A percentile compares a stretch with the other conserved stretches of the same genome.
Evolutionary conservation across 2,888 invertebrate species (phyloP).

Genomic region (Agriopis leucophaearia): DNA sequence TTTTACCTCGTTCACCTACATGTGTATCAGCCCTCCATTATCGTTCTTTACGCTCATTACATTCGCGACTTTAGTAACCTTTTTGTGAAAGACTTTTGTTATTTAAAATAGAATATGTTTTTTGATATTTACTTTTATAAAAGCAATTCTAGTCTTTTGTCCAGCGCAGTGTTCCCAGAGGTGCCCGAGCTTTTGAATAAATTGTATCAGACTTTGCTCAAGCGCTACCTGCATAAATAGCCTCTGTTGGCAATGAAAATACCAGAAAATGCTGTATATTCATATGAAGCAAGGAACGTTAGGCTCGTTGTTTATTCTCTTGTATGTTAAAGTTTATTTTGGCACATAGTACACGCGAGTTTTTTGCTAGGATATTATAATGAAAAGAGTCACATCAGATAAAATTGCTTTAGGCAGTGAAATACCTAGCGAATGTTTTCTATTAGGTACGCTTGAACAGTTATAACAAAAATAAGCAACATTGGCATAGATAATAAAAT

Average conservation of each 20-base stretch:
- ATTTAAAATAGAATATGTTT: conserved; percentile 54
- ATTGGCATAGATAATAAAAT: conserved; percentile 23
- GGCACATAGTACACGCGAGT: not conserved
- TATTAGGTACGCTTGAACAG: not conserved
- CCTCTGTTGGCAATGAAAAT: conserved; percentile 41
- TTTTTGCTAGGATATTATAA: not conserved
- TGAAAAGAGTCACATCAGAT: not conserved
- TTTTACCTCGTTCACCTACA: conserved; percentile 36
- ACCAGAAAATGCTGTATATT: conserved; percentile 38
- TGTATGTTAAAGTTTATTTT: conserved; percentile 12
- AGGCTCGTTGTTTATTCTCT: conserved; percentile 1
- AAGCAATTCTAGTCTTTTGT: conserved; percentile 64
- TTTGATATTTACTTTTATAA: conserved; percentile 58
- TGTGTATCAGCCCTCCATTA: conserved; percentile 29
- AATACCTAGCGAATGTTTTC: not conserved
- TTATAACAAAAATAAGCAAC: conserved; percentile 27
- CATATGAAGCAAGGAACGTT: conserved; percentile 32
- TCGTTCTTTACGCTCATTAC: conserved; percentile 39
- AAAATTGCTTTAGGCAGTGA: not conserved
- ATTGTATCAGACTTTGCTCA: conserved; percentile 53
- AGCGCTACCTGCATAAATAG: conserved; percentile 44
- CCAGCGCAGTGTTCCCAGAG: conserved; percentile 55
- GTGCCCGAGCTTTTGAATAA: conserved; percentile 62
- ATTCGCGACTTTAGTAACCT: conserved; percentile 39
- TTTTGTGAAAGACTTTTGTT: conserved; percentile 43